phyloP scores from a whole-genome alignment of 1,140 invertebrate species.

The Eulimnadia texana region DNA sequence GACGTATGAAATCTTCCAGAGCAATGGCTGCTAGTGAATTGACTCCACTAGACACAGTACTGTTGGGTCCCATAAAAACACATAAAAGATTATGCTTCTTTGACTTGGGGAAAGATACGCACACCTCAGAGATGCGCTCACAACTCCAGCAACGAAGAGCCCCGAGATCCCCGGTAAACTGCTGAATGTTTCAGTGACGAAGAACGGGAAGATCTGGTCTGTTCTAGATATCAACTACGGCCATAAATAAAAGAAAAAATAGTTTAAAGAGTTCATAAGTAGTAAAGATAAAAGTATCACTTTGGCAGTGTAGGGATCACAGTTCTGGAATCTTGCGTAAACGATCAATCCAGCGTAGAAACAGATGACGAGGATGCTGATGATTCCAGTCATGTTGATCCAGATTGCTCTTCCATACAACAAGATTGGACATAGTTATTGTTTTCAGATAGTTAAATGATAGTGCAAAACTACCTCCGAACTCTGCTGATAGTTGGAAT shows the following conservation, averaged over 20 bases:
- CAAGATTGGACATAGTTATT: neutral
- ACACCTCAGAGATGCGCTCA: constrained; percentile 7
- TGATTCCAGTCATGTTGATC: neutral
- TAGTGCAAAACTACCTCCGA: constrained; percentile 38
- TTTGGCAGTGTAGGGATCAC: constrained; percentile 55
- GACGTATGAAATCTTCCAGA: constrained; percentile 60
- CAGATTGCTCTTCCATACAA: constrained; percentile 34
- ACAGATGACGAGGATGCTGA: constrained; percentile 46
- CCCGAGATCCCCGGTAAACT: constrained; percentile 21
- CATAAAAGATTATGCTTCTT: neutral
- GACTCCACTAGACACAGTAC: constrained; percentile 61
- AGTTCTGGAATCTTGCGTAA: constrained; percentile 60
- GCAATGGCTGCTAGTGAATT: constrained; percentile 68
- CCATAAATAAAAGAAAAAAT: neutral
- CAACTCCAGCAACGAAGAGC: constrained; percentile 21
- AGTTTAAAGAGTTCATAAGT: neutral
- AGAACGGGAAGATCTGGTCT: constrained; percentile 66
- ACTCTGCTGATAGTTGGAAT: constrained; percentile 49
- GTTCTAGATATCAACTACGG: constrained; percentile 27
- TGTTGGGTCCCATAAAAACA: constrained; percentile 27
- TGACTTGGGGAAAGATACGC: neutral
- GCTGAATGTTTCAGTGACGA: constrained; percentile 64
- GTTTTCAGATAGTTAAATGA: neutral
- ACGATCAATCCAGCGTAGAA: constrained; percentile 75
- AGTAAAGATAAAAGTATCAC: neutral